Conservation (phyloP, 2,888 invertebrate species). For the Pheosia gnoma region DNA sequence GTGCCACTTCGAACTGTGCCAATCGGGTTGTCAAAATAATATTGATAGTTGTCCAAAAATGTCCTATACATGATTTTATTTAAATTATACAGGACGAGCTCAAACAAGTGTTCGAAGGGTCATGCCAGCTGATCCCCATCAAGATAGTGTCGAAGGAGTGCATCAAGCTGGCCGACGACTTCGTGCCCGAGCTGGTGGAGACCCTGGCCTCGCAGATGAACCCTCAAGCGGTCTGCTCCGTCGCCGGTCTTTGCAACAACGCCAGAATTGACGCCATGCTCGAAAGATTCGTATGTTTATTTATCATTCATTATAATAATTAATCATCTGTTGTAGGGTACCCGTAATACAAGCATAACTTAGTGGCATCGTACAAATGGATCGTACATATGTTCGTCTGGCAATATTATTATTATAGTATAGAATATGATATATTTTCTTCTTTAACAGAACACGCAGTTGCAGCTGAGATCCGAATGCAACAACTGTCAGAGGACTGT, state of each 20-base stretch:
- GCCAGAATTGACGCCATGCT: constrained; percentile 87
- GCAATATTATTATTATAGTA: too few species aligned
- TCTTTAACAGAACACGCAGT: constrained; percentile 51
- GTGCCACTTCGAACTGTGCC: too few species aligned
- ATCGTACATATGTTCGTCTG: too few species aligned
- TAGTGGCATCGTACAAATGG: too few species aligned
- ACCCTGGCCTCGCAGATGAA: constrained; percentile 96
- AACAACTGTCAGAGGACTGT: constrained; percentile 82
- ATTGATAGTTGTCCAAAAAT: too few species aligned
- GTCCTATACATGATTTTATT: too few species aligned
- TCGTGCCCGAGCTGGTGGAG: constrained; percentile 94
- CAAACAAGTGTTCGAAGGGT: constrained; percentile 94
- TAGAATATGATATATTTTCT: too few species aligned
- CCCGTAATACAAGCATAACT: constrained; percentile 6
- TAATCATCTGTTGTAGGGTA: too few species aligned
- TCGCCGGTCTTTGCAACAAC: constrained; percentile 94
- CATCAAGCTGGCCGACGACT: constrained; percentile 91
- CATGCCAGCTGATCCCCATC: constrained; percentile 91
- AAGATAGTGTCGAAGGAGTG: constrained; percentile 90
- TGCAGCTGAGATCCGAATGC: constrained; percentile 54
- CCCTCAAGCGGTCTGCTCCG: constrained; percentile 93
- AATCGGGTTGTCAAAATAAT: too few species aligned
- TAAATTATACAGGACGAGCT: constrained; percentile 86
- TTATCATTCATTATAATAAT: too few species aligned
- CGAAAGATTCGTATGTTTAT: constrained; percentile 74